These are phyloP conservation scores for Margaritifera margaritifera DNA, from an alignment of 2,888 invertebrate genomes.

Conservation along the genomic window DNA sequence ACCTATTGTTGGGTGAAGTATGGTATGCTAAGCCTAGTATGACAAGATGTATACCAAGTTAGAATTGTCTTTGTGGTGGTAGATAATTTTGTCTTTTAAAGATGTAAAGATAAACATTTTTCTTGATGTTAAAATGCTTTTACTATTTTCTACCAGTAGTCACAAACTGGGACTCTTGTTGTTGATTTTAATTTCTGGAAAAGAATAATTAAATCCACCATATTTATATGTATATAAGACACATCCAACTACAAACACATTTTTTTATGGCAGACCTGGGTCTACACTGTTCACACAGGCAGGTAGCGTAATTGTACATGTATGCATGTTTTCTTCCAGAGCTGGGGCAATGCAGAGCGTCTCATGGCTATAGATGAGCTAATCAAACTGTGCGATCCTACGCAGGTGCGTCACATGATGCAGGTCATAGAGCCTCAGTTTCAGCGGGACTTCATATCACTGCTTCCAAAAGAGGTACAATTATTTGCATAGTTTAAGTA, in stretches of 20 bases:
- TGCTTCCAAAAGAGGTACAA: slow-evolving; percentile 89
- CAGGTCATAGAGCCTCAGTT: slow-evolving; percentile 98
- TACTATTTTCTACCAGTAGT: too few species aligned
- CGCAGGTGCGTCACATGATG: slow-evolving; percentile 97
- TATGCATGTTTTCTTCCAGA: slow-evolving; percentile 71
- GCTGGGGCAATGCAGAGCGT: slow-evolving; percentile 91
- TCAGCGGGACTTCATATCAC: slow-evolving; percentile 96
- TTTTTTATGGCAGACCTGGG: neutral
- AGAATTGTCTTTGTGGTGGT: too few species aligned
- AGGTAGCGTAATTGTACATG: neutral
- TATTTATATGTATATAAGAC: too few species aligned
- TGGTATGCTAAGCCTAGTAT: too few species aligned
- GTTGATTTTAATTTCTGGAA: too few species aligned
- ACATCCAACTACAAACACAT: neutral
- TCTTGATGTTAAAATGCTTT: too few species aligned
- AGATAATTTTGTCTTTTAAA: too few species aligned
- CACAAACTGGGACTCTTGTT: too few species aligned
- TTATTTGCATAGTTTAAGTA: neutral
- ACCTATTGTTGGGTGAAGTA: too few species aligned
- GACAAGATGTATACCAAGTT: too few species aligned
- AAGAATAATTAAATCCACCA: too few species aligned
- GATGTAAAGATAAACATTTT: too few species aligned
- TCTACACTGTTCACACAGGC: neutral
- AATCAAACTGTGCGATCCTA: slow-evolving; percentile 90
- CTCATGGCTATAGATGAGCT: slow-evolving; percentile 91